Conservation (phyloP, 37 sponge, comb jelly and placozoan genomes). For the Cliona cf. orientalis region DNA sequence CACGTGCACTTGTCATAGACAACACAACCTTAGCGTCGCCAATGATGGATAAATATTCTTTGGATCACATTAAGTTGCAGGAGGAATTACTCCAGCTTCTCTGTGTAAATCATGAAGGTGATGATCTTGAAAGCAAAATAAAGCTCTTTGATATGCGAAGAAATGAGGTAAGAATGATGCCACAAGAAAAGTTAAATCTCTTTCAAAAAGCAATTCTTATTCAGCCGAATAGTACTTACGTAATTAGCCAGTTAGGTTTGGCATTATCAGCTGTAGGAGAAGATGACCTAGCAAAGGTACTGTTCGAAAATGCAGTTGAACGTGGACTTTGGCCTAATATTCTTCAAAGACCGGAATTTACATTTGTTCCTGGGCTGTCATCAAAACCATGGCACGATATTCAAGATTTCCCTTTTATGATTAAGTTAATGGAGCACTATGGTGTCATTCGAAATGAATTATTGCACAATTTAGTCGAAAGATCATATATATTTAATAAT, state of each 20-base stretch:
- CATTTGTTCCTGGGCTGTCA: constrained; percentile 73
- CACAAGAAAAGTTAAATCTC: constrained; percentile 67
- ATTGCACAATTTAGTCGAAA: constrained; percentile 44
- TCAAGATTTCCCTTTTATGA: constrained; percentile 69
- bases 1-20: background rate
- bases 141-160: constrained; percentile 65
- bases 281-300: constrained; percentile 45
- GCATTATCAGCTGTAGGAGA: constrained; percentile 52
- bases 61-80: constrained; percentile 46
- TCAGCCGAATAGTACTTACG: constrained; percentile 80
- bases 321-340: constrained; percentile 80
- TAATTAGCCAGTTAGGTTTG: constrained; percentile 87
- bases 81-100: constrained; percentile 42
- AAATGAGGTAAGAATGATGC: constrained; percentile 67
- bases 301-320: constrained; percentile 80
- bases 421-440: constrained; percentile 57
- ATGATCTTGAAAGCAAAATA: too few species aligned
- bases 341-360: constrained; percentile 86
- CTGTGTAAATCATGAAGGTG: constrained; percentile 54
- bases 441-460: constrained; percentile 64
- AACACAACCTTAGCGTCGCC: background rate
- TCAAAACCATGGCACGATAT: constrained; percentile 87
- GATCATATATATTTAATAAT: constrained; percentile 60
- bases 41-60: background rate
- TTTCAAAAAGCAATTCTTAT: constrained; percentile 77